Conservation (phyloP, 2,888 invertebrate genomes). For the Macaria liturata region DNA sequence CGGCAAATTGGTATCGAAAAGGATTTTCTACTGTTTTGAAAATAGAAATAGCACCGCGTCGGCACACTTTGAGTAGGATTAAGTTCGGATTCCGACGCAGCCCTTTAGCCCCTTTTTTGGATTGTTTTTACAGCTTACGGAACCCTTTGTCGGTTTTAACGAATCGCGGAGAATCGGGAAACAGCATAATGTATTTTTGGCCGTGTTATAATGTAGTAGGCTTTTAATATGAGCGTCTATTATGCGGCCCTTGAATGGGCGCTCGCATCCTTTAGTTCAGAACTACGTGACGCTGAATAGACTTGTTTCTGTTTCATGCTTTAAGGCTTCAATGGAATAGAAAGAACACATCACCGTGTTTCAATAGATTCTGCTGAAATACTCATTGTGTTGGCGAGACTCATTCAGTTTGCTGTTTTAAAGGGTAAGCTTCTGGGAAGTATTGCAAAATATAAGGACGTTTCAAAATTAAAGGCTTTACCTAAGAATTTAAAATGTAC, state of each 20-base stretch:
- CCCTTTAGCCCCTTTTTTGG: constrained; percentile 53
- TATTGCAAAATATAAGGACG: background rate
- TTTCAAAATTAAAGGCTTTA: too few species aligned
- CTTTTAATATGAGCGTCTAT: constrained; percentile 52
- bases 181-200: constrained; percentile 51
- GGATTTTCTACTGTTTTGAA: constrained; percentile 81
- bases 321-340: constrained; percentile 58
- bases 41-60: constrained; percentile 63
- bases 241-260: constrained; percentile 67
- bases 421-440: constrained; percentile 5
- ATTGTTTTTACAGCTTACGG: constrained; percentile 80
- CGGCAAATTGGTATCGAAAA: constrained; percentile 79
- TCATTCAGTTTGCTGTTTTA: constrained; percentile 30
- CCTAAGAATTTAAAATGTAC: too few species aligned
- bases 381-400: constrained; percentile 26
- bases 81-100: constrained; percentile 55
- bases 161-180: constrained; percentile 53
- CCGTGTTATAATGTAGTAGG: constrained; percentile 48
- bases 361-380: constrained; percentile 34
- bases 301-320: constrained; percentile 74
- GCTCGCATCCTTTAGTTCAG: constrained; percentile 61
- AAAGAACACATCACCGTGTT: constrained; percentile 35
- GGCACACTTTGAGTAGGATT: constrained; percentile 76
- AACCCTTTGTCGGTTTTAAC: constrained; percentile 77
- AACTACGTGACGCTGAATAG: constrained; percentile 72